A percentile compares a stretch with the other conserved stretches of the same genome.
phyloP scores from a whole-genome alignment of 2,888 invertebrate species.

The Drosophila birchii region DNA sequence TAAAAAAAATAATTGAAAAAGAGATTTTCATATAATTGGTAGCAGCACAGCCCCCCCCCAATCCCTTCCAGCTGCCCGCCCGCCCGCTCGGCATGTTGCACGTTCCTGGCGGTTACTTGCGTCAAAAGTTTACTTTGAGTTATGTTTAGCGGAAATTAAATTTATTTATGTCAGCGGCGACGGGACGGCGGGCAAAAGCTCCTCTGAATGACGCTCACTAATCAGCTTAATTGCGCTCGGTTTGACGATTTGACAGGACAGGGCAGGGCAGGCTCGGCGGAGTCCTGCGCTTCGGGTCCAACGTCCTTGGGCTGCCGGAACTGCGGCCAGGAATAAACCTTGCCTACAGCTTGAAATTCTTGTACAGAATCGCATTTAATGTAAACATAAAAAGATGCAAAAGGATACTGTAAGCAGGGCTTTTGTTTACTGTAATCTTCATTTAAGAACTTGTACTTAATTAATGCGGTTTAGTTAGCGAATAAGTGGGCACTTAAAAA shows the following conservation, averaged over 20 bases:
- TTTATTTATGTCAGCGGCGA: slow-evolving; percentile 40
- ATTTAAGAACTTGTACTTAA: neutral
- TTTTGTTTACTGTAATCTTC: slow-evolving; percentile 7
- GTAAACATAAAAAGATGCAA: slow-evolving; percentile 1
- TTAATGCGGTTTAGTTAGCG: neutral
- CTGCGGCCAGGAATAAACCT: slow-evolving; percentile 16
- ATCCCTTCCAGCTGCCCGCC: neutral
- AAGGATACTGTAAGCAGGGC: slow-evolving; percentile 1
- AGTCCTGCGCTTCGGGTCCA: neutral
- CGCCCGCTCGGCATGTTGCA: neutral
- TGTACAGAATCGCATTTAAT: neutral
- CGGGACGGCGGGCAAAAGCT: slow-evolving; percentile 8
- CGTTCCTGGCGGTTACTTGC: slow-evolving; percentile 39
- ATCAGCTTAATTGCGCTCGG: slow-evolving; percentile 54
- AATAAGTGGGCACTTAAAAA: neutral
- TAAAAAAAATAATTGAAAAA: slow-evolving; percentile 46
- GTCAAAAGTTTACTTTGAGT: slow-evolving; percentile 51
- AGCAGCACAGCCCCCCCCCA: neutral
- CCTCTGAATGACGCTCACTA: slow-evolving; percentile 45
- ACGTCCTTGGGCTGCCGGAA: neutral
- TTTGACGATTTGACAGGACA: slow-evolving; percentile 31
- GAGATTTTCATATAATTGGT: slow-evolving; percentile 53
- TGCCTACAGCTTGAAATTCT: slow-evolving; percentile 16
- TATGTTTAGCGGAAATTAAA: slow-evolving; percentile 57
- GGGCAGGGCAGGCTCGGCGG: neutral